Evolutionary conservation across 1,140 invertebrate genomes (phyloP).

Genomic region (Listronotus oregonensis): DNA sequence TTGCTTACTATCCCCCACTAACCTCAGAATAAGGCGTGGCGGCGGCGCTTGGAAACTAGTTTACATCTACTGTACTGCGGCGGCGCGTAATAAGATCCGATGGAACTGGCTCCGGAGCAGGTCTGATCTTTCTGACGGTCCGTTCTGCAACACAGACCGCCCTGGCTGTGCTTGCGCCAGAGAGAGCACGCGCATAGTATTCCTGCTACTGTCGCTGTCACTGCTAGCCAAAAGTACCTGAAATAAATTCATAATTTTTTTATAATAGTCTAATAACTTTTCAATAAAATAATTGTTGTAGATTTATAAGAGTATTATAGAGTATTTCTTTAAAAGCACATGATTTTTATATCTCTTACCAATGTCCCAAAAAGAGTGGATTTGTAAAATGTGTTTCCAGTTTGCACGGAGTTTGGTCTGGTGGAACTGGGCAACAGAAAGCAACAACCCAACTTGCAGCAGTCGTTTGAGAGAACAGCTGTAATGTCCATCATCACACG

Average conservation of each 20-base stretch:
- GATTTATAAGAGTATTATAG: no score
- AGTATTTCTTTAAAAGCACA: no score
- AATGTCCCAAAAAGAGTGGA: constrained; percentile 61
- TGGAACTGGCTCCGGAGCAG: constrained; percentile 71
- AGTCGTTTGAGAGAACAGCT: constrained; percentile 71
- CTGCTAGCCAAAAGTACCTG: constrained; percentile 64
- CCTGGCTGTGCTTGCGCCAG: constrained; percentile 61
- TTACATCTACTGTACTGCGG: constrained; percentile 78
- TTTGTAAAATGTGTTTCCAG: constrained; percentile 56
- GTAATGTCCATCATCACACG: constrained; percentile 61
- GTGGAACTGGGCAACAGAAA: constrained; percentile 61
- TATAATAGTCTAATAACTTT: no score
- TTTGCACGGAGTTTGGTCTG: constrained; percentile 56
- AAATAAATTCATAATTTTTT: constrained; percentile 33
- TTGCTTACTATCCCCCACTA: not conserved
- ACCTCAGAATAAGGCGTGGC: constrained; percentile 83
- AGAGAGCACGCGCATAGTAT: constrained; percentile 71
- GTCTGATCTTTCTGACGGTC: constrained; percentile 53
- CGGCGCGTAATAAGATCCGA: constrained; percentile 75
- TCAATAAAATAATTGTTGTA: no score
- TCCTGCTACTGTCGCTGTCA: constrained; percentile 63
- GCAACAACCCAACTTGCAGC: constrained; percentile 75
- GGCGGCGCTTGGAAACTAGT: constrained; percentile 77
- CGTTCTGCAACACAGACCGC: constrained; percentile 57
- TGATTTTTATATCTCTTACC: constrained; percentile 47